Evolutionary conservation across 2,888 invertebrate genomes (phyloP), one percentile per base, ranked within the genome.

Genomic region (Flabesymbios commensalis): DNA sequence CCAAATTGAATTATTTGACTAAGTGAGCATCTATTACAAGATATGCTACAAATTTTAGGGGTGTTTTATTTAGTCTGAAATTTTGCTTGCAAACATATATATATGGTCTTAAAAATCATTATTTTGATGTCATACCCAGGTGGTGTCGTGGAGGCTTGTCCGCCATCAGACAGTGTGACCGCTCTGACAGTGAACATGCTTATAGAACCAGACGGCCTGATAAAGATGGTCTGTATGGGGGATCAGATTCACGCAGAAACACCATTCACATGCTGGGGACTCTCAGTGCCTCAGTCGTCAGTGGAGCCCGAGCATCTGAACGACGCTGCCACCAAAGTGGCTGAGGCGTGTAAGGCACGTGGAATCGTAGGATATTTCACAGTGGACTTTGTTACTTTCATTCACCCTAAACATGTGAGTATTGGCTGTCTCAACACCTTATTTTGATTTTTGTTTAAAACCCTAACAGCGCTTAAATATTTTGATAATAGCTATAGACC

Each of bases 301-400:
- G 75, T 81, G 3, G 80, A 81, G 39, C 77, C 82, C 3, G 73
- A 72, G 14, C 53, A 67, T 14, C 72, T 83, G 5, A 83, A 81
- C 59, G 67, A 68, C 33, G 68, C 72, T 4, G 79, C 78, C 69
- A 64, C 71, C 31, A 74, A 70, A 52, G 74, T 83, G 19, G 80
- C 74, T 1, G 77, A 79, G 28, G 75, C 80, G 1, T 82, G 81
- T 68, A 77, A 77, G 66, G 68, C 75, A 2, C 67, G 80, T 52
- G 78, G 78, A 36, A 77, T 83, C 49, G 70, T 82, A 59, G 83
- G 83, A 57, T 76, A 80, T 63, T 70, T 80, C 61, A 69, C 75
- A 32, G 67, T 83, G n/a, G 80, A 82, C 65, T 82, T 83, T 75
- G 78, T 79, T 29, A 81, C 82, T 4, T 83, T 81, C 67, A 80